These are phyloP conservation scores for Elmis aenea DNA, from an alignment of 2,888 invertebrate genomes.

Conservation along the genomic window DNA sequence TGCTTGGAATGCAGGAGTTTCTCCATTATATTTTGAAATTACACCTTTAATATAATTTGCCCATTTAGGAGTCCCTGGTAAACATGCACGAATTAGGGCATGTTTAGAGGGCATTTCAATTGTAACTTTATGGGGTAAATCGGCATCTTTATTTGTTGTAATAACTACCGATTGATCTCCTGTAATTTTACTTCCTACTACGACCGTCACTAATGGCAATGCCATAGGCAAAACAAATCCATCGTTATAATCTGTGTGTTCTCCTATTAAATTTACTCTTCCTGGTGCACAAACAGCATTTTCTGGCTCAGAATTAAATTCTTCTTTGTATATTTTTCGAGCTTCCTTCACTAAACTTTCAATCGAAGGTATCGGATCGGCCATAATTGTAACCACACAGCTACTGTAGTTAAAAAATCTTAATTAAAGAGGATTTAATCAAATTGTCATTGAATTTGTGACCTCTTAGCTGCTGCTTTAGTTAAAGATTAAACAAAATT, in stretches of 20 bases:
- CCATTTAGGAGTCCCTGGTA: slow-evolving; percentile 74
- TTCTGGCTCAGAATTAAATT: slow-evolving; percentile 56
- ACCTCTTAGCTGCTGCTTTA: no score
- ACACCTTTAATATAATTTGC: slow-evolving; percentile 79
- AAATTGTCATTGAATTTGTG: no score
- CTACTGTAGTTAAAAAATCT: no score
- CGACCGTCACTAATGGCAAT: slow-evolving; percentile 71
- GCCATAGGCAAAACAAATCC: slow-evolving; percentile 94
- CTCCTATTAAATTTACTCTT: slow-evolving; percentile 91
- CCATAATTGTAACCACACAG: no score
- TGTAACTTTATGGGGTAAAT: slow-evolving; percentile 47
- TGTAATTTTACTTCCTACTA: slow-evolving; percentile 62
- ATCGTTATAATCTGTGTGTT: slow-evolving; percentile 94
- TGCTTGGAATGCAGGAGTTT: slow-evolving; percentile 70
- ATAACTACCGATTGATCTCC: slow-evolving; percentile 51
- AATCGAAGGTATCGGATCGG: slow-evolving; percentile 38
- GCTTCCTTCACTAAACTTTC: slow-evolving; percentile 46
- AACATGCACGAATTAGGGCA: slow-evolving; percentile 36
- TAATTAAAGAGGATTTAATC: no score
- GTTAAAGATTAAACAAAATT: no score
- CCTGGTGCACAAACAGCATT: slow-evolving; percentile 79
- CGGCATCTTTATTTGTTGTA: slow-evolving; percentile 53
- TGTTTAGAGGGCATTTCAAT: slow-evolving; percentile 46
- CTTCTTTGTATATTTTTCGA: slow-evolving; percentile 45
- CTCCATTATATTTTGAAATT: slow-evolving; percentile 47